Evolutionary conservation across 1,140 invertebrate genomes (phyloP).

Genomic region (Coenobita brevimanus): DNA sequence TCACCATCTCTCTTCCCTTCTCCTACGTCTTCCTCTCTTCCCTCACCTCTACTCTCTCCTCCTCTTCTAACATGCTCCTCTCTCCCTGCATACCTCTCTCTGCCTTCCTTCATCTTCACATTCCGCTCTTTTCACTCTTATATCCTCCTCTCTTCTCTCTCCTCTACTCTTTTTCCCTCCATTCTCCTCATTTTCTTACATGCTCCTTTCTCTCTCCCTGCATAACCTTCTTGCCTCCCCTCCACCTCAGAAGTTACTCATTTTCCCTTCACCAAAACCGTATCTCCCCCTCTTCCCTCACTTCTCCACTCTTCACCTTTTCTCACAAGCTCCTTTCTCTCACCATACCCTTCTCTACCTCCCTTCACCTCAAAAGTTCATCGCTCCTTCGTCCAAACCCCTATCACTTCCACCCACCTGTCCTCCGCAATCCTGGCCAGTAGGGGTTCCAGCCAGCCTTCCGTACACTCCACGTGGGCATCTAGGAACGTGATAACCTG

Average conservation of each 20-base stretch:
- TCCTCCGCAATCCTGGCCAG: constrained; percentile 91
- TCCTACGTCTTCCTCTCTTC: no score
- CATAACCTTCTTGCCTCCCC: not conserved
- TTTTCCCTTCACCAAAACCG: not conserved
- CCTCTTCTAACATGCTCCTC: not conserved
- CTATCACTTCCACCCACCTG: constrained; percentile 76
- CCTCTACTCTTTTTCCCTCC: not conserved
- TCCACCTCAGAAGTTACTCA: not conserved
- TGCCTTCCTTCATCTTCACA: not conserved
- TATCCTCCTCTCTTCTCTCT: not conserved
- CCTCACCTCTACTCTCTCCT: not conserved
- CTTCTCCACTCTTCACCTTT: not conserved
- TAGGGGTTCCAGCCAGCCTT: constrained; percentile 96
- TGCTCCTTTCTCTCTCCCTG: not conserved
- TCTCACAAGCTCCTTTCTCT: not conserved
- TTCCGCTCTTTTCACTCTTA: no score
- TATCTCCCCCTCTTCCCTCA: not conserved
- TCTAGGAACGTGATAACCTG: constrained; percentile 97
- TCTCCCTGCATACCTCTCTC: not conserved
- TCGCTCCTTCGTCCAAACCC: no score
- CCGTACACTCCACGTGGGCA: constrained; percentile 92
- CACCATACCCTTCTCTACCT: not conserved
- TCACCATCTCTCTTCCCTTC: no score
- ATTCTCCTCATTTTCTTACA: not conserved
- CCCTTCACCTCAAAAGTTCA: not conserved